Conservation (phyloP, 2,797 vertebrate genomes). For the Smutsia temminckii region DNA sequence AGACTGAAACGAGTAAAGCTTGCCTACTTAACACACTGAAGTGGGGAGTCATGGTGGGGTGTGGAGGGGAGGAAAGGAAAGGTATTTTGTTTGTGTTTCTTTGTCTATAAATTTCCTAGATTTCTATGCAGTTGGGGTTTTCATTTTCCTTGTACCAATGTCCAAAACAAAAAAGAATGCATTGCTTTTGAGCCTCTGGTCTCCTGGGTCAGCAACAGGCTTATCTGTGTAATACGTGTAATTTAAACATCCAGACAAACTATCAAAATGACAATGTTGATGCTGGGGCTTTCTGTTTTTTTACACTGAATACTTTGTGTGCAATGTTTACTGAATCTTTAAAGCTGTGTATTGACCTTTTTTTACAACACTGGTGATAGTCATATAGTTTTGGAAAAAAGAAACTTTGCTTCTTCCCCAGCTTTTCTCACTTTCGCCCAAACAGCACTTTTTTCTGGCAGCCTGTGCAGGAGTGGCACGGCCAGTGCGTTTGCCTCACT, state of each 20-base stretch:
- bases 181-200: conserved; percentile 81
- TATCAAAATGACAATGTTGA: conserved; percentile 79
- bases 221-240: conserved; percentile 81
- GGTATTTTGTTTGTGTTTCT: conserved; percentile 74
- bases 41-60: conserved; percentile 81
- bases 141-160: conserved; percentile 83
- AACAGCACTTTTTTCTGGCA: conserved; percentile 48
- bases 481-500: conserved; percentile 60
- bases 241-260: conserved; percentile 82
- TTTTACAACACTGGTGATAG: conserved; percentile 83
- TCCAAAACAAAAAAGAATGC: conserved; percentile 81
- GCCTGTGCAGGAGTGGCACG: conserved; percentile 70
- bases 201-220: conserved; percentile 83
- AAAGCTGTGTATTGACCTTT: conserved; percentile 82
- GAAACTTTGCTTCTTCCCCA: conserved; percentile 79
- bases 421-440: conserved; percentile 58
- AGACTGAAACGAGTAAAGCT: conserved; percentile 90
- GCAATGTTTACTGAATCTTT: conserved; percentile 88
- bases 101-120: conserved; percentile 83
- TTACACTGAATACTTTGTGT: conserved; percentile 88
- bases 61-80: conserved; percentile 77
- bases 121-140: conserved; percentile 84
- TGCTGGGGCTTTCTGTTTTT: conserved; percentile 79
- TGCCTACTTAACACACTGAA: conserved; percentile 88
- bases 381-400: conserved; percentile 80